Evolutionary conservation across 2,797 vertebrate genomes (phyloP).

Genomic region (Buphagus erythrorhynchus): DNA sequence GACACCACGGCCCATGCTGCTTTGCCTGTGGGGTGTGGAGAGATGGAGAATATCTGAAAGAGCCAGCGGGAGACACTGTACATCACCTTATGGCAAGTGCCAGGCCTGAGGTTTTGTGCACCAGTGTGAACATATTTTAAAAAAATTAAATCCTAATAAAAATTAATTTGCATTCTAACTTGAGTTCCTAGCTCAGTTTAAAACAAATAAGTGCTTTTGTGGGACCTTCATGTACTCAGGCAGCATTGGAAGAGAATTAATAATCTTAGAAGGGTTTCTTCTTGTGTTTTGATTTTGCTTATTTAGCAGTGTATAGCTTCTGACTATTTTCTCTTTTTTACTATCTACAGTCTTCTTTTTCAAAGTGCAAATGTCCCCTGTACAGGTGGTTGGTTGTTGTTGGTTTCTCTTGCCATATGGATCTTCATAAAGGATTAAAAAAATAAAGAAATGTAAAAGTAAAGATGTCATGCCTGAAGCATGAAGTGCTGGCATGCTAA

Average conservation of each 20-base stretch:
- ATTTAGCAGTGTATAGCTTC: not conserved
- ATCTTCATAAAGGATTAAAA: constrained; percentile 3
- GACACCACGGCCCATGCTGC: fast-evolving
- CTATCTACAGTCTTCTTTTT: not conserved
- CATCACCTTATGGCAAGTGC: fast-evolving
- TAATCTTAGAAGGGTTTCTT: not conserved
- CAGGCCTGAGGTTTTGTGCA: not conserved
- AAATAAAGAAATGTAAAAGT: constrained; percentile 21
- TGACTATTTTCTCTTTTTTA: not conserved
- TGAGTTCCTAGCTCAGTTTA: not conserved
- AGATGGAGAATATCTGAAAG: not conserved
- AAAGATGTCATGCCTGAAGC: constrained; percentile 22
- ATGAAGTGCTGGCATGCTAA: not conserved
- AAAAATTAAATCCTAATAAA: not conserved
- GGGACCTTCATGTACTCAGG: not conserved
- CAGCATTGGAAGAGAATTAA: not conserved
- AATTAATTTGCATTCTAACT: not conserved
- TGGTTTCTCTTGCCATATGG: not conserved
- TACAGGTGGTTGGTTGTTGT: not conserved
- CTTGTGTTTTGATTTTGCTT: not conserved
- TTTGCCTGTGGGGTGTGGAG: not conserved
- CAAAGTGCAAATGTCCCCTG: not conserved
- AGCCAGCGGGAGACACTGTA: not conserved
- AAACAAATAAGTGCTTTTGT: not conserved
- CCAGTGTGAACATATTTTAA: not conserved